A percentile compares a stretch with the other conserved stretches of the same genome.
These are phyloP conservation scores for Pygoscelis adeliae DNA, from an alignment of 2,113 vertebrate genomes.

Conservation along the genomic window DNA sequence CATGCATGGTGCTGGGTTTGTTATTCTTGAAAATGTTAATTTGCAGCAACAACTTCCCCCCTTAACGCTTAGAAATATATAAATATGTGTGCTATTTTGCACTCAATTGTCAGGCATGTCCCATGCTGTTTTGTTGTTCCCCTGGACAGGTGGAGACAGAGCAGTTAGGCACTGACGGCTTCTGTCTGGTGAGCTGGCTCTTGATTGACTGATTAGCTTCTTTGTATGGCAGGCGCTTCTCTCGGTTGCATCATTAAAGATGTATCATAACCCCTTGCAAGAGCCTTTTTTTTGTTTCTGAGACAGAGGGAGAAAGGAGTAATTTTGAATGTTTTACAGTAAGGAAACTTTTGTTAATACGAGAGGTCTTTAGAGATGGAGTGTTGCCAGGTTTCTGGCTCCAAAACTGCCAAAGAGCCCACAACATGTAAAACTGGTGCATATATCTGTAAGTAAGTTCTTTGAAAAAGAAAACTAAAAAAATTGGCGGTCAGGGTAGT, in stretches of 20 bases:
- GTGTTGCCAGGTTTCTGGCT: neutral
- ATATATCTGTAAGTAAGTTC: neutral
- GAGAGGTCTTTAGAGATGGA: neutral
- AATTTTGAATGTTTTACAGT: conserved; percentile 17
- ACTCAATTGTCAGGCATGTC: conserved; percentile 56
- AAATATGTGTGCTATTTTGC: conserved; percentile 31
- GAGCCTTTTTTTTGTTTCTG: neutral
- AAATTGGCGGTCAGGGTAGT: neutral
- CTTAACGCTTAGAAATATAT: neutral
- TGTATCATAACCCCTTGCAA: conserved; percentile 48
- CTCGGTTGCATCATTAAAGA: conserved; percentile 53
- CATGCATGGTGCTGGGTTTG: neutral
- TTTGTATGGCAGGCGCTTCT: conserved; percentile 64
- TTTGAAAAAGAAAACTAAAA: neutral
- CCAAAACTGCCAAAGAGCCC: neutral
- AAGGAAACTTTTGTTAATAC: neutral
- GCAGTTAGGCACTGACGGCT: conserved; percentile 40
- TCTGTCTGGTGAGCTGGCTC: conserved; percentile 64
- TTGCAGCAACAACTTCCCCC: neutral
- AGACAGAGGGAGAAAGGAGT: neutral
- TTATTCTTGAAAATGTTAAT: neutral
- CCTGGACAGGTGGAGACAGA: conserved; percentile 60
- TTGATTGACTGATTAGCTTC: conserved; percentile 77
- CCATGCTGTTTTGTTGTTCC: conserved; percentile 57
- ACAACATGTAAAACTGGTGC: neutral